Evolutionary conservation across 2,888 invertebrate species (phyloP).

Genomic region (Lamellibrachia satsuma): DNA sequence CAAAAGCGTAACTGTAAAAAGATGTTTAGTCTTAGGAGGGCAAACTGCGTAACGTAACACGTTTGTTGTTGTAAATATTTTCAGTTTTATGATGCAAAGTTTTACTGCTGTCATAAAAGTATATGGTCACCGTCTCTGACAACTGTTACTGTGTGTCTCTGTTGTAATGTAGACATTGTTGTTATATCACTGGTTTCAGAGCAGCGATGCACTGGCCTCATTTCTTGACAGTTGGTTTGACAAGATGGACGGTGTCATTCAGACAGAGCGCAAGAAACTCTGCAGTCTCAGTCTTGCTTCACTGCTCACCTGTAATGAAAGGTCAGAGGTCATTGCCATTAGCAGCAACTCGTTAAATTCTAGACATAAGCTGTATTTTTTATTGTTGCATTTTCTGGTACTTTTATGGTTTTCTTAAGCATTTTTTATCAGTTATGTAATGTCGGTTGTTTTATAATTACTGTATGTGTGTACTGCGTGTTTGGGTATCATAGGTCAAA

Average conservation of each 20-base stretch:
- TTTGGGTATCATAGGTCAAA: too few relatives aligned
- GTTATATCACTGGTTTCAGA: background rate
- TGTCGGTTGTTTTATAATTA: background rate
- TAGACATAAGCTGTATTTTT: background rate
- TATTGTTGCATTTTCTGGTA: background rate
- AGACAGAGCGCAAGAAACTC: constrained; percentile 84
- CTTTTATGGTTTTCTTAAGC: background rate
- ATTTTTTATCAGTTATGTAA: too few relatives aligned
- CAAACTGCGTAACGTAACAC: too few relatives aligned
- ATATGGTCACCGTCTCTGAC: too few relatives aligned
- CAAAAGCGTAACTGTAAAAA: too few relatives aligned
- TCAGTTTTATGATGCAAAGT: too few relatives aligned
- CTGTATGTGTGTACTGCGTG: too few relatives aligned
- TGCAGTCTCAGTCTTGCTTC: constrained; percentile 73
- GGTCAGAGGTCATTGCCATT: constrained; percentile 47
- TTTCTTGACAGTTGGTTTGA: constrained; percentile 34
- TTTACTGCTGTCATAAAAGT: too few relatives aligned
- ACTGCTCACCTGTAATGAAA: constrained; percentile 57
- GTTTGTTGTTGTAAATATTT: too few relatives aligned
- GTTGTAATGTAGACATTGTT: background rate
- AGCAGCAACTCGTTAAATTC: background rate
- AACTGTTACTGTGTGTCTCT: background rate
- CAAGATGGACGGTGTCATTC: constrained; percentile 79
- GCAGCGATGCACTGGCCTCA: constrained; percentile 24
- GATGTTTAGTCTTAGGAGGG: too few relatives aligned